Conservation (phyloP, 2,888 invertebrate genomes). For the Crematogaster levior region DNA sequence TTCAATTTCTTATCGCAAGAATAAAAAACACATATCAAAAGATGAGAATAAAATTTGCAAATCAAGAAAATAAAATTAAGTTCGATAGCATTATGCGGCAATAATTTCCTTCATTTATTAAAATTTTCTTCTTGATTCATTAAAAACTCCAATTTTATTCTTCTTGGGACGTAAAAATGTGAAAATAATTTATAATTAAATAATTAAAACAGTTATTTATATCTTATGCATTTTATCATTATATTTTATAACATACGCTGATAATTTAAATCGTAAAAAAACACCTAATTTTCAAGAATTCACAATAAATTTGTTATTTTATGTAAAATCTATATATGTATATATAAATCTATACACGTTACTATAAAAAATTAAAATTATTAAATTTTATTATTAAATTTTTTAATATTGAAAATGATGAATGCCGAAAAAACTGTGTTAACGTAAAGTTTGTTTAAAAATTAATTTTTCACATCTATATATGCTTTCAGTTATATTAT, state of each 20-base stretch:
- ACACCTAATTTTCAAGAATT: no score
- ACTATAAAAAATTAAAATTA: no score
- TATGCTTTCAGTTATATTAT: no score
- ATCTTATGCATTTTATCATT: not conserved
- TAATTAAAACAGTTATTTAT: not conserved
- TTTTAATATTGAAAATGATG: no score
- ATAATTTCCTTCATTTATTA: conserved; percentile 6
- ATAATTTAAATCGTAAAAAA: no score
- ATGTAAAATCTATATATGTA: no score
- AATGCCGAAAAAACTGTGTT: no score
- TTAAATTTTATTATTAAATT: no score
- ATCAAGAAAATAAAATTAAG: not conserved
- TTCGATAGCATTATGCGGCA: not conserved
- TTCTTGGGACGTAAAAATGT: not conserved
- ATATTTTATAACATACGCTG: not conserved
- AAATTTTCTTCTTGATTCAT: not conserved
- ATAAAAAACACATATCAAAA: not conserved
- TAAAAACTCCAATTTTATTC: not conserved
- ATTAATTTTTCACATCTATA: no score
- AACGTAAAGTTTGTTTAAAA: no score
- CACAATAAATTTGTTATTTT: no score
- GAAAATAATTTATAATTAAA: not conserved
- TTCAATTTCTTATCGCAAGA: not conserved
- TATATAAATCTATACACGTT: no score
- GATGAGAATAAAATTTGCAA: not conserved